Evolutionary conservation across 92 coral and sea anemone species (phyloP), one percentile per base, ranked within the genome.

Genomic region (Diadumene lineata): DNA sequence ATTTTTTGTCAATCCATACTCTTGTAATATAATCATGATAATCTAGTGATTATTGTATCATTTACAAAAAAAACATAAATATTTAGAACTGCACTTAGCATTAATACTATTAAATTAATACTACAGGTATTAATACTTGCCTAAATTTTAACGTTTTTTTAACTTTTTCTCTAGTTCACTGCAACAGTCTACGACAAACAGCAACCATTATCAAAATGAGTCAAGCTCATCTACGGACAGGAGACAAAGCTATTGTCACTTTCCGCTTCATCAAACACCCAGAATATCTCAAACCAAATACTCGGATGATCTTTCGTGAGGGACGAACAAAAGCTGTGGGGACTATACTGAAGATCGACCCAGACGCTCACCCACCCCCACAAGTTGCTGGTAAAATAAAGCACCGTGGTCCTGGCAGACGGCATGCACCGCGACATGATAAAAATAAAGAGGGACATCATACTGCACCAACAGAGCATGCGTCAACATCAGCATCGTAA

Each of bases 321-420:
- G 99, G 99, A 10, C 79, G 99, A 69, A 96, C 99, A 43, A 96
- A 96, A 68, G 99, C 99, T 44, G 99, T 96, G 32, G 99, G 99
- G 32, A 92, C 97, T 25, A 96, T 96, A 34, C 85, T 92, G 33
- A 78, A 82, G 29, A 92, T 82, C 43, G 93, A 92, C 50, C 91
- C 99, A 1, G 74, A 80, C 26, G 94, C 93, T 32, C 93, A 92
- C 80, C 96, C 96, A 28, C 93, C 92, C 68, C 97, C 96, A 17
- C 85, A 84, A 60, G 87, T 88, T 62, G 82, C 90, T 57, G 86
- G 91, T 56, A 96, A 96, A 80, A 62, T 86, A 34, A 96, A 96
- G 68, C 97, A 92, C 31, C 91, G 99, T 18, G 96, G 97, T 22
- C 90, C 97, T 33, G 92, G 93, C 31, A 77, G 92, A 63, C 50